Evolutionary conservation across 2,113 vertebrate genomes (phyloP).

Genomic region (Lepisosteus oculatus): DNA sequence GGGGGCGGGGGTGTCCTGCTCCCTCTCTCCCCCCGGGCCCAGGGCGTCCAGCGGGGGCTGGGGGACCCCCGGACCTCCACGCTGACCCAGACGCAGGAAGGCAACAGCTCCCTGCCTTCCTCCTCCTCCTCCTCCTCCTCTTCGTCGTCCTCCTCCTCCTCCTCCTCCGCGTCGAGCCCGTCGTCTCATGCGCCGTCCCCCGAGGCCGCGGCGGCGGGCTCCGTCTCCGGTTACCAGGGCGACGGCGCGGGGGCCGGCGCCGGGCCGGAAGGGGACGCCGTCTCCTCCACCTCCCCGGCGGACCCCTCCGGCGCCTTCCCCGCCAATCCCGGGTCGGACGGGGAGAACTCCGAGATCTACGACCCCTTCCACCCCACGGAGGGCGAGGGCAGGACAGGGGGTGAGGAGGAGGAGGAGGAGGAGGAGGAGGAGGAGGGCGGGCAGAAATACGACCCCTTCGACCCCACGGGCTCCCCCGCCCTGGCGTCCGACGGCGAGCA

Average conservation of each 20-base stretch:
- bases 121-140: no score
- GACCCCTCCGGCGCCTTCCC: no score
- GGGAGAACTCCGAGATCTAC: constrained; percentile 51
- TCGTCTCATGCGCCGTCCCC: no score
- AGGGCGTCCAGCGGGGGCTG: no score
- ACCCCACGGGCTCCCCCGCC: constrained; percentile 57
- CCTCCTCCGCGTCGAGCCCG: no score
- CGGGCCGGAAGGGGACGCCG: background rate
- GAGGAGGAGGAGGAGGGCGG: constrained; percentile 44
- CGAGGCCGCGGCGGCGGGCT: no score
- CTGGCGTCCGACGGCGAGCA: background rate
- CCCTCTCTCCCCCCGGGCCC: background rate
- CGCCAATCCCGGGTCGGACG: background rate
- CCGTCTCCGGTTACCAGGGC: no score
- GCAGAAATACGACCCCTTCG: constrained; percentile 69
- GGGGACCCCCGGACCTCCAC: background rate
- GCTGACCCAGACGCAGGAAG: no score
- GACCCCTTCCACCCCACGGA: constrained; percentile 67
- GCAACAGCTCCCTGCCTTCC: no score
- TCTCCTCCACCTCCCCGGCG: background rate
- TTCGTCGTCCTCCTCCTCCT: no score
- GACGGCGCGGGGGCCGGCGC: no score
- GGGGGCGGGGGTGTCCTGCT: no score
- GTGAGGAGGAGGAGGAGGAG: constrained; percentile 26
- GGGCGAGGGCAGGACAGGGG: background rate